These are phyloP conservation scores for Taurulus bubalis DNA, from an alignment of 2,113 vertebrate species.

Conservation along the genomic window DNA sequence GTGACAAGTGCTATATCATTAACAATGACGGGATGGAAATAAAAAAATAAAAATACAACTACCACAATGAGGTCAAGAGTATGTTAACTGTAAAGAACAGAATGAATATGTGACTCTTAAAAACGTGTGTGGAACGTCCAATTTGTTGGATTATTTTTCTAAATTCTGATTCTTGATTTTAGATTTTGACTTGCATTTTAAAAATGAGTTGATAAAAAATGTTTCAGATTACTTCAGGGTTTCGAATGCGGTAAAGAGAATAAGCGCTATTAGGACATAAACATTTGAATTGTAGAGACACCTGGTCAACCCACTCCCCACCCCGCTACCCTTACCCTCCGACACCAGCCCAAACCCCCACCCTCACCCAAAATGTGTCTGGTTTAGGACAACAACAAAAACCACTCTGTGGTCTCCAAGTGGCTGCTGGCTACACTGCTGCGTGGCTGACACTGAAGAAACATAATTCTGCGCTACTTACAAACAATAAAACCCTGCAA, in stretches of 20 bases:
- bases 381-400: slow-evolving; percentile 65
- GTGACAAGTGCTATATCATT: slow-evolving; percentile 98
- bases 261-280: slow-evolving; percentile 62
- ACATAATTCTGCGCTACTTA: slow-evolving; percentile 72
- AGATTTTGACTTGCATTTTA: slow-evolving; percentile 35
- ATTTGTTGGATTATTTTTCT: background rate
- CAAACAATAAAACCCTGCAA: slow-evolving; percentile 60
- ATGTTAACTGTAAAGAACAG: slow-evolving; percentile 86
- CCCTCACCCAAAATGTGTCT: slow-evolving; percentile 60
- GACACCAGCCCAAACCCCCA: slow-evolving; percentile 27
- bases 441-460: slow-evolving; percentile 58
- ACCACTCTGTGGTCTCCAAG: slow-evolving; percentile 63
- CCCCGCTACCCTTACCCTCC: slow-evolving; percentile 40
- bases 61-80: slow-evolving; percentile 73
- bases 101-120: slow-evolving; percentile 61
- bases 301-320: slow-evolving; percentile 53
- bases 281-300: slow-evolving; percentile 75
- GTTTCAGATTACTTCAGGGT: slow-evolving; percentile 53
- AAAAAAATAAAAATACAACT: slow-evolving; percentile 62
- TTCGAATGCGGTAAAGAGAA: slow-evolving; percentile 59
- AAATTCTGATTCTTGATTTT: slow-evolving; percentile 60
- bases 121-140: slow-evolving; percentile 15
- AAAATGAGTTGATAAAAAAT: slow-evolving; percentile 51
- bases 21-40: slow-evolving; percentile 88
- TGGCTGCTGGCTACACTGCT: slow-evolving; percentile 68